Percentiles rank a stretch among this genome's conserved stretches.
Evolutionary conservation across 2,888 invertebrate species (phyloP).

Genomic region (Danaus chrysippus): DNA sequence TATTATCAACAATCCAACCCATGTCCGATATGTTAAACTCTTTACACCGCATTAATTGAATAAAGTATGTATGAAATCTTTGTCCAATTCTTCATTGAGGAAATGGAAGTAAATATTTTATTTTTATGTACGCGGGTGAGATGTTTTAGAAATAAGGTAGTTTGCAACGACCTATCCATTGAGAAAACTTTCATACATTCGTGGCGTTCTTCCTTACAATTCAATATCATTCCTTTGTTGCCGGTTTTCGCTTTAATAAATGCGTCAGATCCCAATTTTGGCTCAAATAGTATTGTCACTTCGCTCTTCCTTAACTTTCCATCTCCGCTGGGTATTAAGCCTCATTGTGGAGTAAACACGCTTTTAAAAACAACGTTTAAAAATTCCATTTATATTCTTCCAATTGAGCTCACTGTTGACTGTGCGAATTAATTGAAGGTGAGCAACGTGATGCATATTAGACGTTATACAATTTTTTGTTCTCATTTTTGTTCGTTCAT

Average conservation of each 20-base stretch:
- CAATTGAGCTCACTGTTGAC: not conserved
- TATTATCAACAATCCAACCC: constrained; percentile 10
- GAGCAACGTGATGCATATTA: not conserved
- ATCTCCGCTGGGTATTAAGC: constrained; percentile 36
- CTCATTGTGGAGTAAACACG: constrained; percentile 35
- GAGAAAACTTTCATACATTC: constrained; percentile 34
- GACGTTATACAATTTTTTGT: too few relatives aligned
- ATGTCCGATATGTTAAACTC: not conserved
- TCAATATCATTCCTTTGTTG: constrained; percentile 78
- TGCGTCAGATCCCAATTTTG: constrained; percentile 69
- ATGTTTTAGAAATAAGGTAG: too few relatives aligned
- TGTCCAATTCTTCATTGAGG: too few relatives aligned
- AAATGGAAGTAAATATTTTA: too few relatives aligned
- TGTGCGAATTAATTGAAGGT: not conserved
- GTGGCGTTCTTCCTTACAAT: constrained; percentile 61
- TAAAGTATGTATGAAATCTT: too few relatives aligned
- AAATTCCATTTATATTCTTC: constrained; percentile 16
- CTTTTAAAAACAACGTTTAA: constrained; percentile 28
- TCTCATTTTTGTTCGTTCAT: too few relatives aligned
- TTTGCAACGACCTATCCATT: constrained; percentile 40
- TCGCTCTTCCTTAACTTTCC: constrained; percentile 36
- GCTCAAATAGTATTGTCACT: constrained; percentile 76
- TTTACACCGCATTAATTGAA: not conserved
- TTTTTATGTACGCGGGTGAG: too few relatives aligned
- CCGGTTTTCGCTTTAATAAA: constrained; percentile 77